phyloP scores from a whole-genome alignment of 2,797 vertebrate species.

The Notolepis coatsorum region DNA sequence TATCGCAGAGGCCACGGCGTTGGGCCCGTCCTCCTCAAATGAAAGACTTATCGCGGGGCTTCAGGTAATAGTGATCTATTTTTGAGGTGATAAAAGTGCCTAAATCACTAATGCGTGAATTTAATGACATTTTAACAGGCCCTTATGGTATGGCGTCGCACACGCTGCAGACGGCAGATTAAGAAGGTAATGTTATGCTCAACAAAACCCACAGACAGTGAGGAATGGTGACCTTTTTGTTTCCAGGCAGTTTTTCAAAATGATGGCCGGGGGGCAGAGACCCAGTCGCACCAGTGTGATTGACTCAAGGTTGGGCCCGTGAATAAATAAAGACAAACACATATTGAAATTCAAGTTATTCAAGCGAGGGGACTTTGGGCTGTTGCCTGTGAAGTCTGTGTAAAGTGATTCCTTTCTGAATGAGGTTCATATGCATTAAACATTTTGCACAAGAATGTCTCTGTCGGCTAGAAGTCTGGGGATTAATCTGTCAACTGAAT shows the following conservation, averaged over 20 bases:
- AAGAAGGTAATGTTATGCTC: conserved; percentile 46
- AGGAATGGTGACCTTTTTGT: conserved; percentile 35
- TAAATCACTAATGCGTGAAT: conserved; percentile 32
- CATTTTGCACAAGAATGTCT: too few relatives aligned
- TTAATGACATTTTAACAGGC: conserved; percentile 47
- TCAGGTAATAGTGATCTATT: conserved; percentile 70
- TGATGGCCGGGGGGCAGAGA: conserved; percentile 5
- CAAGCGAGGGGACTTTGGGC: too few relatives aligned
- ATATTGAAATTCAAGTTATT: neutral
- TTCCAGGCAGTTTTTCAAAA: conserved; percentile 22
- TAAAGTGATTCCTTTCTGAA: too few relatives aligned
- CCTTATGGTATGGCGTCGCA: conserved; percentile 15
- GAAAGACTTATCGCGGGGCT: conserved; percentile 31
- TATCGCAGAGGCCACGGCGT: neutral
- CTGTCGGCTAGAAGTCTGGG: too few relatives aligned
- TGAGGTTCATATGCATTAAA: too few relatives aligned
- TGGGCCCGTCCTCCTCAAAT: conserved; percentile 22
- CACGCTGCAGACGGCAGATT: conserved; percentile 9
- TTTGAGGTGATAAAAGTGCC: conserved; percentile 60
- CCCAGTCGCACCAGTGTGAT: neutral
- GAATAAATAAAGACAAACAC: neutral
- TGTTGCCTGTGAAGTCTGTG: too few relatives aligned
- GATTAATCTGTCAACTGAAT: too few relatives aligned
- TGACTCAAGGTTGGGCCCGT: neutral
- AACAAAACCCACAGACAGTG: conserved; percentile 35